A percentile compares a stretch with the other conserved stretches of the same genome.
Conservation (phyloP, 1,140 invertebrate genomes). For the Leptestheria dahalacensis region DNA sequence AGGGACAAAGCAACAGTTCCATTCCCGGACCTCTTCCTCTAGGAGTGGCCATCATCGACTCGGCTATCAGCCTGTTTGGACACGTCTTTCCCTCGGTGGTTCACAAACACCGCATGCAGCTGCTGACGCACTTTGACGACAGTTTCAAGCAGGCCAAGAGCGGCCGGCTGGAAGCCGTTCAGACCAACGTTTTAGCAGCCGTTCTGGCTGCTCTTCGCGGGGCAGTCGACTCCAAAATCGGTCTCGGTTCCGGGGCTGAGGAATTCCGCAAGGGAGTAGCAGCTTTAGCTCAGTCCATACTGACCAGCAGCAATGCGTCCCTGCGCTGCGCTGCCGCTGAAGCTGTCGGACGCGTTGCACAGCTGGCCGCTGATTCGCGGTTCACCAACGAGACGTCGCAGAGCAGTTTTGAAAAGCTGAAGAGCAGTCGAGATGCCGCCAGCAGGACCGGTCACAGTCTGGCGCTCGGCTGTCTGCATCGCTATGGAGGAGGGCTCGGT, state of each 20-base stretch:
- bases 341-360: slow-evolving; percentile 73
- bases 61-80: slow-evolving; percentile 82
- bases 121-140: slow-evolving; percentile 91
- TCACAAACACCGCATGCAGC: slow-evolving; percentile 88
- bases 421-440: slow-evolving; percentile 71
- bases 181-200: slow-evolving; percentile 93
- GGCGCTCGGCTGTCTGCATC: slow-evolving; percentile 78
- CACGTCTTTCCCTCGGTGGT: slow-evolving; percentile 84
- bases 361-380: slow-evolving; percentile 65
- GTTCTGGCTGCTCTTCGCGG: slow-evolving; percentile 76
- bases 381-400: slow-evolving; percentile 84
- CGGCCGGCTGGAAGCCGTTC: slow-evolving; percentile 79
- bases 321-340: slow-evolving; percentile 76
- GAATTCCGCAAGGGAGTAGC: slow-evolving; percentile 7
- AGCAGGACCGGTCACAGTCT: slow-evolving; percentile 82
- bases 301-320: slow-evolving; percentile 52
- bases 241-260: slow-evolving; percentile 38
- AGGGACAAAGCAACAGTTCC: slow-evolving; percentile 29
- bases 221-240: slow-evolving; percentile 69
- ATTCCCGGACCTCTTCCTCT: slow-evolving; percentile 77
- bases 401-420: slow-evolving; percentile 75
- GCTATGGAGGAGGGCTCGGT: slow-evolving; percentile 66
- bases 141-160: slow-evolving; percentile 87
- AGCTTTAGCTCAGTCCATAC: slow-evolving; percentile 31
- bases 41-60: slow-evolving; percentile 93